Conservation (phyloP, 2,797 vertebrate species). For the Macrochelys suwanniensis region DNA sequence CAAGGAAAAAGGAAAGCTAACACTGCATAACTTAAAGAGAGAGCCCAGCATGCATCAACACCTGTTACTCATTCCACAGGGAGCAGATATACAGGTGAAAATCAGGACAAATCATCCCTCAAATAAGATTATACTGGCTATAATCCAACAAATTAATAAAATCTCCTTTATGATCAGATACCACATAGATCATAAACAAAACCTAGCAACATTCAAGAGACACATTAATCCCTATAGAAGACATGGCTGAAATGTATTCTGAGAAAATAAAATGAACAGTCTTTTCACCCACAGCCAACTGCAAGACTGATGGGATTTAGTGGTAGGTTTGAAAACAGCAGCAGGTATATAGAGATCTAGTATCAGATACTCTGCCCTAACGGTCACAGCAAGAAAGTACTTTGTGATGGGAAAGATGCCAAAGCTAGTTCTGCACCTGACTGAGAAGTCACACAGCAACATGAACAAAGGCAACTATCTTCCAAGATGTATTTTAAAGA, state of each 20-base stretch:
- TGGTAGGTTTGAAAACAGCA: neutral
- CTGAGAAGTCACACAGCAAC: neutral
- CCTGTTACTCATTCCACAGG: rapidly evolving
- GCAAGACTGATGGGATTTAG: neutral
- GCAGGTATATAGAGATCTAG: neutral
- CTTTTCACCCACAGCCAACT: neutral
- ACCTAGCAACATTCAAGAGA: neutral
- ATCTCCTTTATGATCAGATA: neutral
- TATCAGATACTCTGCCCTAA: neutral
- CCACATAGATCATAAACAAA: neutral
- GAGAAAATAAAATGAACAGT: neutral
- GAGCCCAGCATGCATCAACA: rapidly evolving
- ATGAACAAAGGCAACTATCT: neutral
- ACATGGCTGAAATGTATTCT: neutral
- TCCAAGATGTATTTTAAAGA: neutral
- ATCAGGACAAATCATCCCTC: neutral
- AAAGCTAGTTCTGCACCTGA: rapidly evolving
- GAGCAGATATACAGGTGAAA: neutral
- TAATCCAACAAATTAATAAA: neutral
- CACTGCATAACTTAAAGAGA: neutral
- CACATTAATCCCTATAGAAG: neutral
- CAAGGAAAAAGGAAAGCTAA: neutral
- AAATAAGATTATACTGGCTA: neutral
- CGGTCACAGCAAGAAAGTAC: neutral
- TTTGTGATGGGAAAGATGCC: neutral